Evolutionary conservation across 1,140 invertebrate species (phyloP), one percentile per base, ranked within the genome.

Genomic region (Drosophila pandora): DNA sequence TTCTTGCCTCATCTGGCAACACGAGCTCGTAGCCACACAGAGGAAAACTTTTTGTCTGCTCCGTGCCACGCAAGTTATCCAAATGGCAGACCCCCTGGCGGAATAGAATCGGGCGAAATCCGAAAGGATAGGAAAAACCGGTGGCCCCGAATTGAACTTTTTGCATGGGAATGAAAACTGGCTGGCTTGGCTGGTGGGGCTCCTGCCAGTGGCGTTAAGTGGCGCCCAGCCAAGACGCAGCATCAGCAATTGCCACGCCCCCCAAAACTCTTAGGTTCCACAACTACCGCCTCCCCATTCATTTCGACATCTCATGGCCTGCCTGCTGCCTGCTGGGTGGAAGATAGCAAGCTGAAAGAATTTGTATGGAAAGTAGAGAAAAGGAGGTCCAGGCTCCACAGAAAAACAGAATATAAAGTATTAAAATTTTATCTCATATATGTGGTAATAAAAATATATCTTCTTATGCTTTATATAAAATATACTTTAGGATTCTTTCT

Each of bases 181-280:
- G 63, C 52, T 68, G 55, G 56, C 25, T 12, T 62, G 65, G 58
- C 37, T 53, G 45, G 39, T 55, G 41, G 48, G 34, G 52, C 13
- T 41, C 39, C 23, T 65, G 57, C 61, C 68, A 45, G 41, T 77
- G 81, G 60, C 73, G 68, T 68, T 84, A 87, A 84, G 81, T 87
- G 81, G 81, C 82, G 69, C 60, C 68, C 77, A 70, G 65, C 73
- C 57, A 83, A 67, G 80, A 53, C 65, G 76, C 79, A 83, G 79
- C 79, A 79, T 84, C 71, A 71, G 64, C 79, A 82, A 30, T 68
- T 56, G 47, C 57, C 57, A 37, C 23, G 43, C 25, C 60, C 22
- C 30, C 25, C n/a, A 41, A 23, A 25, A 25, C 9, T 34, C 9
- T 9, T 34, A 34, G 32, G 32, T 34, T 45, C 22, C 23, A 43